phyloP scores from a whole-genome alignment of 2,797 vertebrate genomes.

The Acridotheres tristis region DNA sequence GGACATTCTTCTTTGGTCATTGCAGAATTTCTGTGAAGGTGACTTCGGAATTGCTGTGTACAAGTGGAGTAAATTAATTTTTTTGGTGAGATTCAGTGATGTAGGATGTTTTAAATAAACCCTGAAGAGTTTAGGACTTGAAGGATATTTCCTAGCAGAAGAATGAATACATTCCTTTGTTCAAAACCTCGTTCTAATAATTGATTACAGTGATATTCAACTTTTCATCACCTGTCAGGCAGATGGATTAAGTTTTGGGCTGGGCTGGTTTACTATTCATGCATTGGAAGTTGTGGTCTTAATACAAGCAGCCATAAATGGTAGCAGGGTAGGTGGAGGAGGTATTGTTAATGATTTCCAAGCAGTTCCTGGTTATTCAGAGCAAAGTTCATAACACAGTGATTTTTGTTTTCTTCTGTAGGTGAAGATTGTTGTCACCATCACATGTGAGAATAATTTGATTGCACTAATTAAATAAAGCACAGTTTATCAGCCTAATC shows the following conservation, averaged over 20 bases:
- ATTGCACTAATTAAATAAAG: not conserved
- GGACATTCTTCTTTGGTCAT: not conserved
- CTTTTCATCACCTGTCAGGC: not conserved
- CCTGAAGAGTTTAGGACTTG: not conserved
- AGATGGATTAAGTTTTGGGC: not conserved
- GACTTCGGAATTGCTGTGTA: not conserved
- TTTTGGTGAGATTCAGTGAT: not conserved
- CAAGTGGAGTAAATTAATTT: not conserved
- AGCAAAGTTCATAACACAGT: not conserved
- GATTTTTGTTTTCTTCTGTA: not conserved
- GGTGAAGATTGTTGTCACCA: not conserved
- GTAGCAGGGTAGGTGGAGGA: not conserved
- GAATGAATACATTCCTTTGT: not conserved
- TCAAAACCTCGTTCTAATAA: not conserved
- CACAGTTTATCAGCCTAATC: not conserved
- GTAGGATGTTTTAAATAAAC: not conserved
- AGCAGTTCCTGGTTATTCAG: not conserved
- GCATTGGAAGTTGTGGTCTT: not conserved
- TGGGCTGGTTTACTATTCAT: not conserved
- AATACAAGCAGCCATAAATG: accelerated
- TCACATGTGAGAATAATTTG: not conserved
- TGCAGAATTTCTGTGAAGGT: not conserved
- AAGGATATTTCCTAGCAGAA: not conserved
- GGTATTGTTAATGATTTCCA: not conserved
- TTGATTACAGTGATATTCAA: not conserved